Conservation (phyloP, 2,113 vertebrate species). For the Desmodus rotundus region DNA sequence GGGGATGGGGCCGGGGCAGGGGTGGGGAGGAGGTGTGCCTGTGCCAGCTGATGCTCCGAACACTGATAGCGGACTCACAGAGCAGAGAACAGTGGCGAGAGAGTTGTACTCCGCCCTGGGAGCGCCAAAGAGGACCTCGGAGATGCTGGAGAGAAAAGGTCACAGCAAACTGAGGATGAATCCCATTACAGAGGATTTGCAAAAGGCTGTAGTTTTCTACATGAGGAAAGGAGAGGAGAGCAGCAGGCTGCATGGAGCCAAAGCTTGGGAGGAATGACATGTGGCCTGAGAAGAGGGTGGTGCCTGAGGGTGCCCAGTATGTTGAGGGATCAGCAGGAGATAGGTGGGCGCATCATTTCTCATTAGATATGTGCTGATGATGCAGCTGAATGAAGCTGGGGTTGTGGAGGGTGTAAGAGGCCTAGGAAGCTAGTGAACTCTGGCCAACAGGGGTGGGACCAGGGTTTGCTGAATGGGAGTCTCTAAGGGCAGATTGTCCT, state of each 20-base stretch:
- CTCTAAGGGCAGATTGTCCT: background rate
- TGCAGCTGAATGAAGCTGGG: background rate
- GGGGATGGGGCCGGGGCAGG: background rate
- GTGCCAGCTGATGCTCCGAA: background rate
- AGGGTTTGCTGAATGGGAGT: background rate
- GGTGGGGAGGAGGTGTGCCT: background rate
- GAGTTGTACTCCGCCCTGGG: background rate
- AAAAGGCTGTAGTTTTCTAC: background rate
- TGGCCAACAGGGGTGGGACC: background rate
- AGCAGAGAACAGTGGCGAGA: background rate
- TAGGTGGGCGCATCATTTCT: background rate
- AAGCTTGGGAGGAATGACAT: background rate
- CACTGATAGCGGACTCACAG: background rate
- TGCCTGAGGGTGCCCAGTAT: background rate
- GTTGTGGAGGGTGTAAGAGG: background rate
- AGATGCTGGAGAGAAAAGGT: background rate
- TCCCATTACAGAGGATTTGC: background rate
- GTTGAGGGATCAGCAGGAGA: background rate
- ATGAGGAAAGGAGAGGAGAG: background rate
- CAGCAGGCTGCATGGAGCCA: background rate
- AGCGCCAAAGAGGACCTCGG: background rate
- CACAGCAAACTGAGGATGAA: background rate
- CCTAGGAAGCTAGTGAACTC: background rate
- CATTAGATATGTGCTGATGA: background rate
- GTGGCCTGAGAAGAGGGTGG: background rate